These are phyloP conservation scores for Limnephilus rhombicus DNA, from an alignment of 2,888 invertebrate species.

Conservation along the genomic window DNA sequence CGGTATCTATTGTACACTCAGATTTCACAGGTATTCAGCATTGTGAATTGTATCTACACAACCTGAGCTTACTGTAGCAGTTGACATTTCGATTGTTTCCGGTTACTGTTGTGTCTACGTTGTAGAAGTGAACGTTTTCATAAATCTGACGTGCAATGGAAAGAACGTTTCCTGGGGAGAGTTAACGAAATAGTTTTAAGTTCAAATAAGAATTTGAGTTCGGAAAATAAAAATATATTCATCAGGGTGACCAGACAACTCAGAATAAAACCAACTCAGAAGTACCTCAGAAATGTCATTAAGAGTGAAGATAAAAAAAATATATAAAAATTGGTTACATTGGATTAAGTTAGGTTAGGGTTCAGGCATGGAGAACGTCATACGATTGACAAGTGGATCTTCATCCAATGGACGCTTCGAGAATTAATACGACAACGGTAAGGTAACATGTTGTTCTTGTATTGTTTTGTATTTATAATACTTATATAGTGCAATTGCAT, in stretches of 20 bases:
- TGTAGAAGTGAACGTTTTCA: neutral
- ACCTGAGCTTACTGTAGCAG: neutral
- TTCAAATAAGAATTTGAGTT: neutral
- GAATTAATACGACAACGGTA: no score
- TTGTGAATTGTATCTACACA: neutral
- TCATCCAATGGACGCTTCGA: neutral
- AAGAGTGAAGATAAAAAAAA: no score
- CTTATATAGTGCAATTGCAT: no score
- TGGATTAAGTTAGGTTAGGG: no score
- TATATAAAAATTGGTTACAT: no score
- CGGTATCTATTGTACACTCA: slow-evolving; percentile 2
- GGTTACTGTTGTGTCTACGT: neutral
- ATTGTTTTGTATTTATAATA: no score
- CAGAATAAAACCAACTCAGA: no score
- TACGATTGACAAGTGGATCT: neutral
- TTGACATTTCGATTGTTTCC: slow-evolving; percentile 53
- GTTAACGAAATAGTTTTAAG: neutral
- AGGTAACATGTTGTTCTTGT: no score
- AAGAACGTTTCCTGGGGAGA: neutral
- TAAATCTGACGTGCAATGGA: slow-evolving; percentile 9
- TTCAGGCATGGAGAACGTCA: neutral
- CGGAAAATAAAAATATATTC: neutral
- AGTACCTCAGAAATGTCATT: no score
- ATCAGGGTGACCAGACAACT: no score
- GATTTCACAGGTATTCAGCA: neutral